These are phyloP conservation scores for Drosophila paulistorum DNA, from an alignment of 1,140 invertebrate species.

Conservation along the genomic window DNA sequence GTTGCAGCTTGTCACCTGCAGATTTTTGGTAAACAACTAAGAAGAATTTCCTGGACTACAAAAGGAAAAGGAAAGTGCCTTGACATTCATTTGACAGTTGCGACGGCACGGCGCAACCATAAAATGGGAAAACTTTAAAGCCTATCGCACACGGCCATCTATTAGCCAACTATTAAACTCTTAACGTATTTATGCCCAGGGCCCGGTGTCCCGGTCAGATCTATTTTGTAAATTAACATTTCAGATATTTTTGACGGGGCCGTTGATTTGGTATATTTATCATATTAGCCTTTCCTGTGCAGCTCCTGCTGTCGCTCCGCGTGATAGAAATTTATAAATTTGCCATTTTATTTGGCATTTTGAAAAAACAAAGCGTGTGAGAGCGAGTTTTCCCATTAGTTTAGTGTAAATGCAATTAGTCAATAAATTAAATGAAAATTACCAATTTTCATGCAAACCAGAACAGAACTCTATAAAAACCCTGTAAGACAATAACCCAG, in stretches of 20 bases:
- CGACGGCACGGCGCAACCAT: not conserved
- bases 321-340: conserved; percentile 68
- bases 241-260: conserved; percentile 38
- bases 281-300: conserved; percentile 27
- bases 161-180: conserved; percentile 41
- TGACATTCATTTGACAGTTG: conserved; percentile 42
- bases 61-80: conserved; percentile 17
- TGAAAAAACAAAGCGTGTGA: not conserved
- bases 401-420: conserved; percentile 71
- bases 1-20: conserved; percentile 43
- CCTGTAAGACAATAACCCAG: conserved; percentile 17
- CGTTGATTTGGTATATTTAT: conserved; percentile 63
- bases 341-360: conserved; percentile 73
- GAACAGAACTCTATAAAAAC: not conserved
- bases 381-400: conserved; percentile 61
- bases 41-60: not conserved
- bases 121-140: conserved; percentile 25
- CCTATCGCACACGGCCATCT: conserved; percentile 39
- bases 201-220: conserved; percentile 21
- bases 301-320: conserved; percentile 12
- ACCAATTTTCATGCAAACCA: conserved; percentile 63
- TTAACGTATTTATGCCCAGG: not conserved
- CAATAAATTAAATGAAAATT: conserved; percentile 79
- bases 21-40: conserved; percentile 17
- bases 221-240: conserved; percentile 63